Evolutionary conservation across 2,797 vertebrate species (phyloP).

Genomic region (Delichon dasypus): DNA sequence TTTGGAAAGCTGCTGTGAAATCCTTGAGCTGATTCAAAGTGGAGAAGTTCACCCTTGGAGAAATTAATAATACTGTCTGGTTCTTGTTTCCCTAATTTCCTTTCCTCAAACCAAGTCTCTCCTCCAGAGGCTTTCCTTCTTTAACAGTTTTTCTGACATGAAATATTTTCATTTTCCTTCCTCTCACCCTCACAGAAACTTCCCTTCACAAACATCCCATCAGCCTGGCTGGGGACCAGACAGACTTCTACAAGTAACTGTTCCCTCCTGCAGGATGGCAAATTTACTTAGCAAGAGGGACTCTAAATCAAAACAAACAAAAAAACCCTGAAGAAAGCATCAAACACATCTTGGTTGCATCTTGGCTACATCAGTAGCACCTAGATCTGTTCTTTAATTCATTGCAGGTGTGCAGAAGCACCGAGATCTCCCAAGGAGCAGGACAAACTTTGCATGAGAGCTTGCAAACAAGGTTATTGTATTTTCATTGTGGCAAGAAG

Average conservation of each 20-base stretch:
- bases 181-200: background rate
- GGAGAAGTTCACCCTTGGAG: background rate
- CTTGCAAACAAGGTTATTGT: background rate
- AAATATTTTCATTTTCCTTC: background rate
- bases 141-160: background rate
- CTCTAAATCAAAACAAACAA: background rate
- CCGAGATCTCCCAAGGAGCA: background rate
- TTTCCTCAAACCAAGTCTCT: background rate
- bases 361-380: background rate
- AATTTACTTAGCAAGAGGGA: background rate
- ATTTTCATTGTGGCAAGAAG: background rate
- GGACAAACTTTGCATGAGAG: background rate
- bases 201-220: background rate
- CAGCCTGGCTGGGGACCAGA: background rate
- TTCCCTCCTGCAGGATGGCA: background rate
- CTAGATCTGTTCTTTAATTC: background rate
- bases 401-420: background rate
- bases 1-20: background rate
- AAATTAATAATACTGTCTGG: background rate
- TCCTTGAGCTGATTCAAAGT: background rate
- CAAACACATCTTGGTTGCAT: background rate
- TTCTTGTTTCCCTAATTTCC: background rate
- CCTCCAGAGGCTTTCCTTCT: background rate
- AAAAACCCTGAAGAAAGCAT: background rate
- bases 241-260: background rate